Evolutionary conservation across 2,888 invertebrate genomes (phyloP).

Genomic region (Allygus modestus): DNA sequence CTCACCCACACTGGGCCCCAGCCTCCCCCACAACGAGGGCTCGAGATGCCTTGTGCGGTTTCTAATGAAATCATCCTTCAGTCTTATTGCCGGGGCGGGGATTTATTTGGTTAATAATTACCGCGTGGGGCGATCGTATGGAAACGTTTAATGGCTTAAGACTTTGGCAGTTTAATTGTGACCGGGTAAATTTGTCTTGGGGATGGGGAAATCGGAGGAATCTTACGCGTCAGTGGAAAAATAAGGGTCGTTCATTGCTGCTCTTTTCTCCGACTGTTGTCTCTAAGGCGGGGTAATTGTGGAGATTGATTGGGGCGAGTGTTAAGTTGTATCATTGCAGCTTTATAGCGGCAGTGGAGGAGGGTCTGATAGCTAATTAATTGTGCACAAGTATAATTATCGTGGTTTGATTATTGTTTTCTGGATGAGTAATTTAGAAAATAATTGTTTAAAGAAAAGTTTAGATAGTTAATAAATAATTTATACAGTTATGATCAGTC

Average conservation of each 20-base stretch:
- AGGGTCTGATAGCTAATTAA: too few species aligned
- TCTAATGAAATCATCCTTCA: constrained; percentile 51
- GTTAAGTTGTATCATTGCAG: not conserved
- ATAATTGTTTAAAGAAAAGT: too few species aligned
- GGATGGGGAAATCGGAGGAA: constrained; percentile 10
- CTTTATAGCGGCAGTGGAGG: too few species aligned
- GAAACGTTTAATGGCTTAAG: constrained; percentile 4
- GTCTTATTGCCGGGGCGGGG: constrained; percentile 40
- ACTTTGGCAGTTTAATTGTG: constrained; percentile 36
- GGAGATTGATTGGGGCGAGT: not conserved
- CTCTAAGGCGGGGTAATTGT: not conserved
- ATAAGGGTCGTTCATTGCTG: not conserved
- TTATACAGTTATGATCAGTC: too few species aligned
- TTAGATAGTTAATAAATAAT: too few species aligned
- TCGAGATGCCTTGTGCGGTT: constrained; percentile 23
- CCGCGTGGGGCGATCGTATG: constrained; percentile 8
- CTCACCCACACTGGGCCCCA: not conserved
- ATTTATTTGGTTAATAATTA: constrained; percentile 43
- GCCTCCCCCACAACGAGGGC: not conserved
- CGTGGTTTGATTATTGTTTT: too few species aligned
- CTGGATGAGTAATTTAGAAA: too few species aligned
- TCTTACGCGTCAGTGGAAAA: constrained; percentile 10
- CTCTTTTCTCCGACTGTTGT: not conserved
- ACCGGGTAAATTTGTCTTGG: constrained; percentile 21
- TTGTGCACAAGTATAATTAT: too few species aligned